A percentile compares a stretch with the other conserved stretches of the same genome.
phyloP scores from a whole-genome alignment of 2,797 vertebrate genomes.

The Clarias laeviceps region DNA sequence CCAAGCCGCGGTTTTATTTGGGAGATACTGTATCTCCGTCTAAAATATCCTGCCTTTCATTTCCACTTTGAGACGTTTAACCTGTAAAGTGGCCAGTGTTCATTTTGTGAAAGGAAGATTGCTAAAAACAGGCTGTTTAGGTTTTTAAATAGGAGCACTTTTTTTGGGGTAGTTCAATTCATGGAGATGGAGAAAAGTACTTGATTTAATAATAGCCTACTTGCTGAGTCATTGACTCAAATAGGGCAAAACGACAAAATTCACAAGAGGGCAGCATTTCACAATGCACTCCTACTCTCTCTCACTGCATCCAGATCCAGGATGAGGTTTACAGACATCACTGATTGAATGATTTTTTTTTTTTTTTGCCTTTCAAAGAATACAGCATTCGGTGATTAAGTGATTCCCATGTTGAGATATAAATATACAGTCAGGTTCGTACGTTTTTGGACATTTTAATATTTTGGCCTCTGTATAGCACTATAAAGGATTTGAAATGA shows the following conservation, averaged over 20 bases:
- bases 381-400: background rate
- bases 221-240: slow-evolving; percentile 17
- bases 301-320: too few species aligned
- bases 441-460: too few species aligned
- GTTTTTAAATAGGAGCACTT: background rate
- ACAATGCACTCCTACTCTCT: background rate
- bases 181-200: background rate
- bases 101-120: background rate
- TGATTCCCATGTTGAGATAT: background rate
- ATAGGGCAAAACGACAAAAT: background rate
- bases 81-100: background rate
- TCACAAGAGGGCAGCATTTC: slow-evolving; percentile 38
- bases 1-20: background rate
- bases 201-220: background rate
- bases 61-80: background rate
- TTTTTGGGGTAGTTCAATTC: background rate
- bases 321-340: background rate
- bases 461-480: too few species aligned
- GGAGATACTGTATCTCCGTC: background rate
- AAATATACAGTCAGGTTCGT: too few species aligned
- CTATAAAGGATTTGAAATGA: too few species aligned
- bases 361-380: background rate
- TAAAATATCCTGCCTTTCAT: background rate
- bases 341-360: too few species aligned
- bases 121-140: background rate